Evolutionary conservation across 2,113 vertebrate species (phyloP).

Genomic region (Tachysurus fulvidraco): DNA sequence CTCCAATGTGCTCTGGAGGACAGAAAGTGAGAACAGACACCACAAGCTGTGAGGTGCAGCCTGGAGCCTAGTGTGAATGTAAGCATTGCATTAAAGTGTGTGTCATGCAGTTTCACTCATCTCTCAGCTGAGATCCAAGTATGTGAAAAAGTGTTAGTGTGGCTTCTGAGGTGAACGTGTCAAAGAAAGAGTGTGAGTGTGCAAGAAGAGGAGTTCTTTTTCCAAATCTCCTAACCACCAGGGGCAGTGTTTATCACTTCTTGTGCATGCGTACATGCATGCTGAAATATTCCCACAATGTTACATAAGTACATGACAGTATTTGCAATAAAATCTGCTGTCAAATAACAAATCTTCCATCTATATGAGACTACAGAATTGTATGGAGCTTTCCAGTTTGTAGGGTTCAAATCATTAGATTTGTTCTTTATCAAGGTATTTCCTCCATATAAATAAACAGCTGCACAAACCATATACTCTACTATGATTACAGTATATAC

Average conservation of each 20-base stretch:
- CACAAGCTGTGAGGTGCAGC: conserved; percentile 37
- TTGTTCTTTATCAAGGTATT: not conserved
- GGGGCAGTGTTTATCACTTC: not conserved
- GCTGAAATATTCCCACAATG: not conserved
- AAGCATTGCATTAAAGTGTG: not conserved
- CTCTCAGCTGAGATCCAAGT: conserved; percentile 9
- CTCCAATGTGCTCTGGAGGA: not conserved
- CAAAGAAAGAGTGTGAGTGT: not conserved
- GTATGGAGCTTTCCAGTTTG: not conserved
- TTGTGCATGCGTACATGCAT: not conserved
- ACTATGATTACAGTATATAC: not conserved
- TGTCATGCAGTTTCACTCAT: conserved; percentile 10
- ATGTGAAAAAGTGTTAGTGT: conserved; percentile 3
- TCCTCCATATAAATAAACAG: not conserved
- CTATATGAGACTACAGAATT: not conserved
- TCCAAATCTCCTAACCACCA: not conserved
- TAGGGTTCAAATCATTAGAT: not conserved
- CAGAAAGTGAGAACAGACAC: conserved; percentile 27
- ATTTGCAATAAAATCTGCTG: not conserved
- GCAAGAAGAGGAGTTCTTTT: not conserved
- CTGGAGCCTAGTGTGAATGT: conserved; percentile 27
- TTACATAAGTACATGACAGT: not conserved
- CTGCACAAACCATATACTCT: not conserved
- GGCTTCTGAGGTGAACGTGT: not conserved
- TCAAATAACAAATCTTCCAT: not conserved